Percentiles rank a stretch among this genome's conserved stretches.
Conservation (phyloP, 2,888 invertebrate species). For the Cremastinae sp. region DNA sequence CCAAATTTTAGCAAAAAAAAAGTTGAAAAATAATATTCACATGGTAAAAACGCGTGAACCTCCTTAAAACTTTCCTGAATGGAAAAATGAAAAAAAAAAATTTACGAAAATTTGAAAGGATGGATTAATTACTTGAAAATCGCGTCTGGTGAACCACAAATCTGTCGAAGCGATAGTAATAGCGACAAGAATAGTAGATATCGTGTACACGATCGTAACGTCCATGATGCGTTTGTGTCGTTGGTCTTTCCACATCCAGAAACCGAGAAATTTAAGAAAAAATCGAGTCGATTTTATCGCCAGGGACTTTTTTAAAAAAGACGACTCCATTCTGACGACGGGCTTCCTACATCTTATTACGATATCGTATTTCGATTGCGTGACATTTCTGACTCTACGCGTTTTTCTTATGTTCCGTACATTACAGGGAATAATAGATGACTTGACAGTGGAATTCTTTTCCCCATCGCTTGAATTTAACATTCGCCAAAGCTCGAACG, state of each 20-base stretch:
- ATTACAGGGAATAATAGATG: too few relatives aligned
- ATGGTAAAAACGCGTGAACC: too few relatives aligned
- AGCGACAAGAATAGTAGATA: conserved; percentile 42
- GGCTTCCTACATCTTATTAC: neutral
- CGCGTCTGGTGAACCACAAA: conserved; percentile 49
- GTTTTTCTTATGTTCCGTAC: too few relatives aligned
- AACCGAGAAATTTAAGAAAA: conserved; percentile 54
- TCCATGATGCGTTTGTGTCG: conserved; percentile 41
- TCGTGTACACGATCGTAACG: conserved; percentile 49
- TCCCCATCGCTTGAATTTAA: too few relatives aligned
- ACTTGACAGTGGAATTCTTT: too few relatives aligned
- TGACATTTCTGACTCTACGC: too few relatives aligned
- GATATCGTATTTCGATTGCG: neutral
- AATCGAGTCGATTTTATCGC: conserved; percentile 52
- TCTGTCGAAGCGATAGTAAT: conserved; percentile 39
- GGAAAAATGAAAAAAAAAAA: too few relatives aligned
- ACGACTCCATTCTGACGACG: conserved; percentile 6
- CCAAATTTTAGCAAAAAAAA: too few relatives aligned
- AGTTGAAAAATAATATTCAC: too few relatives aligned
- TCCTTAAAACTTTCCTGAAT: neutral
- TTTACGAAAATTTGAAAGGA: too few relatives aligned
- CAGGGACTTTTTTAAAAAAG: conserved; percentile 27
- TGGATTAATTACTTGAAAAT: conserved; percentile 55
- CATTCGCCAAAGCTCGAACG: too few relatives aligned
- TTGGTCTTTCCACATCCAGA: conserved; percentile 49